Evolutionary conservation across 2,797 vertebrate genomes (phyloP), one percentile per base, ranked within the genome.

Genomic region (Oreortyx pictus): DNA sequence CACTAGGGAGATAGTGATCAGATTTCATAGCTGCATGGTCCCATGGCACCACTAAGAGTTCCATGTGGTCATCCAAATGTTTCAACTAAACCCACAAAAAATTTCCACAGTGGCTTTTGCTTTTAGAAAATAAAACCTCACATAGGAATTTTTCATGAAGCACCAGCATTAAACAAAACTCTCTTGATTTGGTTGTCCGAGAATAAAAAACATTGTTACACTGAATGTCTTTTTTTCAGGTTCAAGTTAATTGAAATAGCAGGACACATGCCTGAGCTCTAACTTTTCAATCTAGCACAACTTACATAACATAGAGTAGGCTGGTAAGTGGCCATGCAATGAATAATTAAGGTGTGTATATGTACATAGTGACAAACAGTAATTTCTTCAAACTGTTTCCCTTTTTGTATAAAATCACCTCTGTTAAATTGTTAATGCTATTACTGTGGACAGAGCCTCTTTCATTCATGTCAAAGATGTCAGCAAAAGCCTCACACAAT

Each of bases 11-110:
- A 98, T 98, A 98, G 98, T 99, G 99, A 99, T 99, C 99, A 98
- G 98, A 99, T 99, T 99, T 99, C 98, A 98, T 97, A 99, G 98
- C 99, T 98, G 99, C 98, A 96, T 98, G 98, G 98, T 99, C 99
- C 99, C 98, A 98, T 98, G 98, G 98, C 98, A 97, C 98, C 98
- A 98, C 98, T 97, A 99, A 99, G 98, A 98, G 98, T 98, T 99
- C 99, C 99, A 99, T 99, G 99, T 99, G 99, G 99, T 99, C 99
- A 98, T 98, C 99, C 99, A 99, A 99, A 99, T 99, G 99, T 98
- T 99, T 97, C 98, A 97, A 96, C 98, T 98, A 98, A 99, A 98
- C 98, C 98, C 98, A 98, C 98, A 95, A 97, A 98, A 97, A 98
- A 96, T 92, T 94, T 96, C 94, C 92, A 96, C 94, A 41, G 82